Conservation (phyloP, 2,888 invertebrate genomes). For the Coecobrya sp. region DNA sequence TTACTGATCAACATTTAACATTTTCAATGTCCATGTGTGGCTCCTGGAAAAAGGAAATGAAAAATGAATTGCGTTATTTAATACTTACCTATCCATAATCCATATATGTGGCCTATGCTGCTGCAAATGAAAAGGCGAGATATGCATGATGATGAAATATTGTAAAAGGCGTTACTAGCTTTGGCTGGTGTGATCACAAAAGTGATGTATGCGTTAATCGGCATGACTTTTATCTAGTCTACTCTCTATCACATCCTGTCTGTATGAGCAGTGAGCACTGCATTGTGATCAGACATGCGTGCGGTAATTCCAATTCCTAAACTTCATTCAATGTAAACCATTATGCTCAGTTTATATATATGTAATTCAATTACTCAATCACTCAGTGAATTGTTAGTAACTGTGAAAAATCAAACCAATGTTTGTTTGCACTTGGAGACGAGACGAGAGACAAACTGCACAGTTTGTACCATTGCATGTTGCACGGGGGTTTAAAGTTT, state of each 20-base stretch:
- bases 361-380: no score
- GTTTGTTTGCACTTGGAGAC: no score
- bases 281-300: no score
- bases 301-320: no score
- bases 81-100: background rate
- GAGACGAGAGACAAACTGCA: no score
- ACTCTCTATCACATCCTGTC: constrained; percentile 50
- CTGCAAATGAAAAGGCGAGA: background rate
- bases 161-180: background rate
- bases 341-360: no score
- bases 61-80: constrained; percentile 49
- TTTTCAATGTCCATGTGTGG: background rate
- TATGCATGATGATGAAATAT: no score
- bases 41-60: constrained; percentile 47
- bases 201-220: constrained; percentile 21
- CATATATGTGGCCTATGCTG: background rate
- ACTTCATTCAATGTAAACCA: background rate
- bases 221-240: constrained; percentile 26
- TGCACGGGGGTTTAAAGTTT: no score
- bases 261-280: background rate
- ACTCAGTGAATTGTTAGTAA: no score
- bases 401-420: no score
- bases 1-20: background rate
- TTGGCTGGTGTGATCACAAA: background rate
- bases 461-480: no score